These are phyloP conservation scores for Fratercula arctica DNA, from an alignment of 2,797 vertebrate species.

Conservation along the genomic window DNA sequence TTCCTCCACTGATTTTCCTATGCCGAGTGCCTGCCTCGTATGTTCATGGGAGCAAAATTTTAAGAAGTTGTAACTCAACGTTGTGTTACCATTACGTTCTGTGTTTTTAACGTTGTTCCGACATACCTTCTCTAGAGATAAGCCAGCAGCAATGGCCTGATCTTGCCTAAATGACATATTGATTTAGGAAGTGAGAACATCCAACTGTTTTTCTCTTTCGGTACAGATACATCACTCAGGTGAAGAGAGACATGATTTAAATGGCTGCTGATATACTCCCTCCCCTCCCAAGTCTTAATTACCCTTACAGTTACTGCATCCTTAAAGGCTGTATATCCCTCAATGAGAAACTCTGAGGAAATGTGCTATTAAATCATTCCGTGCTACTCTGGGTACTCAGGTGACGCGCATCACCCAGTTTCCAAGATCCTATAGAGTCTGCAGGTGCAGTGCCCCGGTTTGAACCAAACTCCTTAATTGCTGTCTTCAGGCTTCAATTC, in stretches of 20 bases:
- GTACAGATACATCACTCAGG: background rate
- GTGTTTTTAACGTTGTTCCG: background rate
- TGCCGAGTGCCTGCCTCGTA: background rate
- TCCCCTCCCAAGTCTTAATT: background rate
- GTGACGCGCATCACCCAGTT: background rate
- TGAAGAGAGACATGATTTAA: background rate
- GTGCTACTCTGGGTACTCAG: background rate
- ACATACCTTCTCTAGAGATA: background rate
- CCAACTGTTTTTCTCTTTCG: background rate
- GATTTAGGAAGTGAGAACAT: background rate
- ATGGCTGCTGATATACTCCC: background rate
- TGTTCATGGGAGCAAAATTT: background rate
- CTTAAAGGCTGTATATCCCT: background rate
- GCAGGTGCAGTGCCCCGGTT: background rate
- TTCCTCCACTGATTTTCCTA: background rate
- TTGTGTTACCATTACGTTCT: background rate
- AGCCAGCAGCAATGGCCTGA: background rate
- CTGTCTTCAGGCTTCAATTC: background rate
- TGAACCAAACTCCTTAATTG: background rate
- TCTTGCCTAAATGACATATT: background rate
- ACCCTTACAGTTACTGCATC: background rate
- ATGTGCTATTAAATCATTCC: background rate
- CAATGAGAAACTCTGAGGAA: background rate
- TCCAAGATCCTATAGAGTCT: background rate
- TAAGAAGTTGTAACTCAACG: fast-evolving